Conservation (phyloP, 1,140 invertebrate species). For the Pseudomyrmex cubaensis region DNA sequence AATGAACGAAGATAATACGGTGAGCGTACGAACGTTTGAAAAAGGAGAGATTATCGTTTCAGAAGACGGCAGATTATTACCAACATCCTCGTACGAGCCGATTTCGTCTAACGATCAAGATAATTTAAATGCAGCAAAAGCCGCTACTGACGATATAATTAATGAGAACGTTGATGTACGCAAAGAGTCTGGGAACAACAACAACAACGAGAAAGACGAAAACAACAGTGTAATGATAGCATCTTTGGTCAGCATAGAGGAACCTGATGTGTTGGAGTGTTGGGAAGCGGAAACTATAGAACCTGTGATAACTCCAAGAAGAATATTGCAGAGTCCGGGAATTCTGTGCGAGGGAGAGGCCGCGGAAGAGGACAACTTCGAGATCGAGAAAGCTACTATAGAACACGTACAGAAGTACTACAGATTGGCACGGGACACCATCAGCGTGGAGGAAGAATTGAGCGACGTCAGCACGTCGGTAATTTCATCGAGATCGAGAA, state of each 20-base stretch:
- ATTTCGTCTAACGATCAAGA: constrained; percentile 37
- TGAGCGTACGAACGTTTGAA: constrained; percentile 79
- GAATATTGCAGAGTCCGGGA: constrained; percentile 62
- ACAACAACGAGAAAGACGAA: constrained; percentile 65
- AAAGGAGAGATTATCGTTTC: constrained; percentile 82
- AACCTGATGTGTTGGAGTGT: constrained; percentile 83
- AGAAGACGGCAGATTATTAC: constrained; percentile 80
- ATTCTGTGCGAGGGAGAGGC: constrained; percentile 70
- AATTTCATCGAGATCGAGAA: constrained; percentile 48
- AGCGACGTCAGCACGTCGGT: constrained; percentile 50
- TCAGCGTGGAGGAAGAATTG: constrained; percentile 70
- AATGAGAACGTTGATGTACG: constrained; percentile 18
- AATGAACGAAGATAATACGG: constrained; percentile 41
- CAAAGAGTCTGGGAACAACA: constrained; percentile 25
- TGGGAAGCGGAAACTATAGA: constrained; percentile 83
- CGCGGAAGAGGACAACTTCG: constrained; percentile 65
- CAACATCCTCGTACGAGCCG: constrained; percentile 72
- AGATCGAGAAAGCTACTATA: constrained; percentile 48
- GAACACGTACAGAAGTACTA: constrained; percentile 83
- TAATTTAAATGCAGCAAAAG: neutral
- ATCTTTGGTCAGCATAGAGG: constrained; percentile 82
- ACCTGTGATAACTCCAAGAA: constrained; percentile 74
- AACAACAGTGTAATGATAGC: constrained; percentile 56
- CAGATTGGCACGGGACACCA: constrained; percentile 73
- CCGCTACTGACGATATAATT: neutral